Evolutionary conservation across 2,888 invertebrate genomes (phyloP).

Genomic region (Melanostoma scalare): DNA sequence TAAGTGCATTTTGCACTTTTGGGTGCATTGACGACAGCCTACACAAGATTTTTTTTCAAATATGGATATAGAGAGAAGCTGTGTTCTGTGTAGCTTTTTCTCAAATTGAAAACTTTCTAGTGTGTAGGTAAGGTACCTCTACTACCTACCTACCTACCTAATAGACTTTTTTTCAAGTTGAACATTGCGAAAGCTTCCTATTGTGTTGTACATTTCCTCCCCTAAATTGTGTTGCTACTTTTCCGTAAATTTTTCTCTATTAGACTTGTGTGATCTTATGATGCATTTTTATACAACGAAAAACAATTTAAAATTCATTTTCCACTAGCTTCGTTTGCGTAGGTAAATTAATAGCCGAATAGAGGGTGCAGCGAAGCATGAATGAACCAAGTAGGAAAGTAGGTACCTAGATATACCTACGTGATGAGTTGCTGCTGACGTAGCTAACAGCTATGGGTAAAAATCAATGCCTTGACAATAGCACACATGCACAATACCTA

Average conservation of each 20-base stretch:
- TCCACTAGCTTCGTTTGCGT: conserved; percentile 35
- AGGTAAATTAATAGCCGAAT: conserved; percentile 43
- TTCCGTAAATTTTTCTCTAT: too few relatives aligned
- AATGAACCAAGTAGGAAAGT: conserved; percentile 18
- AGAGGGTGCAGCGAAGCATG: conserved; percentile 43
- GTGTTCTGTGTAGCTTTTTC: conserved; percentile 40
- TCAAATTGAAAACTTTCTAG: neutral
- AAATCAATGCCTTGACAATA: conserved; percentile 30
- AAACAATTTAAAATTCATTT: too few relatives aligned
- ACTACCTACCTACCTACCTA: too few relatives aligned
- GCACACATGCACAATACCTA: neutral
- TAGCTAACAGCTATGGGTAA: neutral
- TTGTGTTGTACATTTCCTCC: too few relatives aligned
- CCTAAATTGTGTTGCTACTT: too few relatives aligned
- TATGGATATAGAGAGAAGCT: conserved; percentile 9
- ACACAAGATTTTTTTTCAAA: conserved; percentile 4
- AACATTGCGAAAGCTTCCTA: too few relatives aligned
- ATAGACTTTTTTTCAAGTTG: too few relatives aligned
- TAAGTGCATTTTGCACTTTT: conserved; percentile 52
- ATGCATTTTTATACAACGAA: too few relatives aligned
- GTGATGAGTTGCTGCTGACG: conserved; percentile 39
- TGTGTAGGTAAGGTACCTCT: too few relatives aligned
- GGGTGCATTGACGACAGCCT: conserved; percentile 47
- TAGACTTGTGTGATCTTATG: too few relatives aligned
- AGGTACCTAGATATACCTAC: neutral